A percentile compares a stretch with the other conserved stretches of the same genome.
Evolutionary conservation across 2,797 vertebrate genomes (phyloP).

Genomic region (Mus spretus): DNA sequence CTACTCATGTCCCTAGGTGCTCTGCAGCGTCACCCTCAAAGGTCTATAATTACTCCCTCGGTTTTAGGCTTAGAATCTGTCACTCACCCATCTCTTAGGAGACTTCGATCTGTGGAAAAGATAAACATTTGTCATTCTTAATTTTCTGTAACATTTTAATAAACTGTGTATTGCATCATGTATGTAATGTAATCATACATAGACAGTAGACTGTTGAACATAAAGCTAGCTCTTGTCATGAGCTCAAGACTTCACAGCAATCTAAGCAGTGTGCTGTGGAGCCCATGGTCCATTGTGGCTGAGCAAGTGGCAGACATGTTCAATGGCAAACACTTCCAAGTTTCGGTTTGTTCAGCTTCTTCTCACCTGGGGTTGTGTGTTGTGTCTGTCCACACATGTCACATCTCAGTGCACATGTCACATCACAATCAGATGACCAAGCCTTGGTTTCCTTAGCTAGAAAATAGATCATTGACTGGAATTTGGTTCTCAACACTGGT

Average conservation of each 20-base stretch:
- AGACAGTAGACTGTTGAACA: conserved; percentile 51
- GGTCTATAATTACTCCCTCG: conserved; percentile 55
- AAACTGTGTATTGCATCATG: conserved; percentile 30
- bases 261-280: conserved; percentile 9
- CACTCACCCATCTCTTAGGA: conserved; percentile 51
- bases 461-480: not conserved
- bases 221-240: not conserved
- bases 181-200: conserved; percentile 8
- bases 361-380: not conserved
- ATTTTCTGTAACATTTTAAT: conserved; percentile 57
- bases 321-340: not conserved
- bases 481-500: not conserved
- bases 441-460: not conserved
- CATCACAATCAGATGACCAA: not conserved
- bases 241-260: not conserved
- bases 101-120: conserved; percentile 56
- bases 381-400: not conserved
- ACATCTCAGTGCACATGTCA: not conserved
- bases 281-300: conserved; percentile 15
- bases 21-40: conserved; percentile 36
- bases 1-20: conserved; percentile 19
- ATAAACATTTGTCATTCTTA: conserved; percentile 50
- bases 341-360: not conserved
- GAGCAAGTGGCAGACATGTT: not conserved
- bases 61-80: conserved; percentile 50